Base-by-base conservation (phyloP, 1,140 invertebrate genomes). In the Drosophila ogumai region DNA sequence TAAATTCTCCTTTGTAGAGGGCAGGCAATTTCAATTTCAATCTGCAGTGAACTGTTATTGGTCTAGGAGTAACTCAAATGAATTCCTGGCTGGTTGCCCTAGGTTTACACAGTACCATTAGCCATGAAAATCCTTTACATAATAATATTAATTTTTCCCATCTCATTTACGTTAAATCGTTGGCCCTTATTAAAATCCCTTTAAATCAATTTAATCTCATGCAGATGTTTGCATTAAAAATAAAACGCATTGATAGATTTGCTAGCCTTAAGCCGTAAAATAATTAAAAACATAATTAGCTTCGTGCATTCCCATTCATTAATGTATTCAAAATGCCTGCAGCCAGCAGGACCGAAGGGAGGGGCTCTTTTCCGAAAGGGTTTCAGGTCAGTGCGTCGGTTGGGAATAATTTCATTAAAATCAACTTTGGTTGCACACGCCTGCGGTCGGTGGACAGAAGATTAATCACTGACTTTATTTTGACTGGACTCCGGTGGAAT, bases 271-370 rank as follows among this genome's bases (percentile, higher is more conserved):
- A 79, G 82, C 75, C 52, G 46, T 19, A 40, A 69, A 76, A 73
- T 79, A 88, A 87, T 87, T 73, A 76, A 82, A 60, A 79, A 59
- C 58, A 52, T 76, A 82, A 86, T 82, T 63, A 59, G 84, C 71
- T 69, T 73, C 49, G 22, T 75, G 63, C 41, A 58, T 76, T 52
- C 67, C n/a, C 68, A 72, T 50, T 34, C 54, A 59, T 64, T 71
- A 49, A 78, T 67, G 67, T 49, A 68, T 63, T 52, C 50, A 58
- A 66, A 61, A 43, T 59, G 38, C 36, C 59, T 36, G 17, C 38
- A 69, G 66, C 47, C 31, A 8, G 22, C 17, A 50, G 58, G 49
- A 58, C 57, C 34, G 13, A 19, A 58, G 12, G 13, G 13, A 36
- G 32, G 22, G 17, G 13, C 6, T 6, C 15, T 9, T 32, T 40